A percentile compares a stretch with the other conserved stretches of the same genome.
Evolutionary conservation across 2,113 vertebrate genomes (phyloP).

Genomic region (Ptilonorhynchus violaceus): DNA sequence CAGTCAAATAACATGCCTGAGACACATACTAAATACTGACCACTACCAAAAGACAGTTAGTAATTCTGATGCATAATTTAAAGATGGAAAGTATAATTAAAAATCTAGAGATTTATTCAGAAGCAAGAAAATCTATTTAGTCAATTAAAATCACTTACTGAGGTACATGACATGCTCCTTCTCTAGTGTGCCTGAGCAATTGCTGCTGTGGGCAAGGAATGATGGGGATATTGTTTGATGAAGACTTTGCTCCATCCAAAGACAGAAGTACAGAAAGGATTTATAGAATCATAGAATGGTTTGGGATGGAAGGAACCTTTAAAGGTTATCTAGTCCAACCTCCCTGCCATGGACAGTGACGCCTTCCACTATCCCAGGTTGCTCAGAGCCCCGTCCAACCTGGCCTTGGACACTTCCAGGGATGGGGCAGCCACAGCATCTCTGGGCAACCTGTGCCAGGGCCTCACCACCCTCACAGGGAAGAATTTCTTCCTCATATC

Average conservation of each 20-base stretch:
- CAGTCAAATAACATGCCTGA: not conserved
- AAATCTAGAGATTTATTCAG: not conserved
- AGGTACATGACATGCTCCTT: not conserved
- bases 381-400: not conserved
- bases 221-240: not conserved
- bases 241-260: not conserved
- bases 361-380: not conserved
- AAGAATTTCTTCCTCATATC: accelerated
- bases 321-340: not conserved
- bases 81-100: not conserved
- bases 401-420: not conserved
- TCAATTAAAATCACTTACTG: not conserved
- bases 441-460: not conserved
- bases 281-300: not conserved
- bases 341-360: not conserved
- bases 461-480: not conserved
- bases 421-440: not conserved
- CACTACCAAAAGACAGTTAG: not conserved
- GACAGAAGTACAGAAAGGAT: not conserved
- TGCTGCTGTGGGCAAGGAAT: not conserved
- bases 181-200: not conserved
- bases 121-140: not conserved
- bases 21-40: not conserved
- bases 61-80: not conserved
- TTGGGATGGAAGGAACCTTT: not conserved